Conservation (phyloP, 2,797 vertebrate genomes). For the Petrocephalus sullivani region DNA sequence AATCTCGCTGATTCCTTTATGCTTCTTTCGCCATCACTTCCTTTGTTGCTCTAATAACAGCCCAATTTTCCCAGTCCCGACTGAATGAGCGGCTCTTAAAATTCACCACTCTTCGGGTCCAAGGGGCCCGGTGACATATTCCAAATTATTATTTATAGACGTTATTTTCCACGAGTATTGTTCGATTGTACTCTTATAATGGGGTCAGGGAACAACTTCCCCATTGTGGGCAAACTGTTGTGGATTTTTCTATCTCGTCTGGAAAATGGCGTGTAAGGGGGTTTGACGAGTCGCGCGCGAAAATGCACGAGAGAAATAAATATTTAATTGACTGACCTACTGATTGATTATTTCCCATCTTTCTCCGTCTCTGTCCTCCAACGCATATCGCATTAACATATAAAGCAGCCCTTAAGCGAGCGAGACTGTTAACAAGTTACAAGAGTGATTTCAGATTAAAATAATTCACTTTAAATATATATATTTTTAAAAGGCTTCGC, state of each 20-base stretch:
- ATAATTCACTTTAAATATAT: slow-evolving; percentile 13
- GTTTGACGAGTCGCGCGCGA: not conserved
- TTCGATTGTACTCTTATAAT: not conserved
- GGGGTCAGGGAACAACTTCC: not conserved
- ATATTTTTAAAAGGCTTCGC: slow-evolving; percentile 10
- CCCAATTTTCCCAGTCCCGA: not conserved
- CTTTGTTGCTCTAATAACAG: not conserved
- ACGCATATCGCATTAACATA: not conserved
- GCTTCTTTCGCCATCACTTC: not conserved
- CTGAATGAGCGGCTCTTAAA: too few species aligned
- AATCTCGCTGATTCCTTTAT: not conserved
- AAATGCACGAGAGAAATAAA: not conserved
- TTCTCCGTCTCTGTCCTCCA: not conserved
- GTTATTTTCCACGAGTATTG: not conserved
- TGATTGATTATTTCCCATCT: not conserved
- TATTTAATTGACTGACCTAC: not conserved
- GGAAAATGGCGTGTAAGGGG: not conserved
- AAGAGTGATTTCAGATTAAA: slow-evolving; percentile 13
- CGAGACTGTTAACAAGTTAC: not conserved
- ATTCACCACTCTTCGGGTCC: not conserved
- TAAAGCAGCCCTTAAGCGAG: not conserved
- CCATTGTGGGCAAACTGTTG: not conserved
- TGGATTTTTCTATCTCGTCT: not conserved
- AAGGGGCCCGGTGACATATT: not conserved
- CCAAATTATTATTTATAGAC: not conserved